Percentiles rank a stretch among this genome's conserved stretches.
Evolutionary conservation across 2,113 vertebrate genomes (phyloP).

Genomic region (Ifrita kowaldi): DNA sequence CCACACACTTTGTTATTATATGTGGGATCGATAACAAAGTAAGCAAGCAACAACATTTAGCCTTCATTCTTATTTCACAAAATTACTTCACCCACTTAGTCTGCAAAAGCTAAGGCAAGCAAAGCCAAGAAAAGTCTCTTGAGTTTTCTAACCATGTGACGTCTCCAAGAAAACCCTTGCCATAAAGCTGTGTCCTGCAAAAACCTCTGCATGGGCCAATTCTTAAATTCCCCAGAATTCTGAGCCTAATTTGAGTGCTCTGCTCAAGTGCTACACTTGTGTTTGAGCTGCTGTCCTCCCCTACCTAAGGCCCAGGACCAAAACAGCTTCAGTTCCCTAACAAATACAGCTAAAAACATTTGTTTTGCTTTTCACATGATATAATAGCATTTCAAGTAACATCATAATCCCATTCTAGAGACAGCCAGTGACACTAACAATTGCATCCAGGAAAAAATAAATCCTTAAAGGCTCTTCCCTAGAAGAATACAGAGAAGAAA

Average conservation of each 20-base stretch:
- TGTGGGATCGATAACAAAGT: background rate
- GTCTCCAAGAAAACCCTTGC: background rate
- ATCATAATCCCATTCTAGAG: background rate
- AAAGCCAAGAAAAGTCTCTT: background rate
- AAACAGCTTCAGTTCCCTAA: background rate
- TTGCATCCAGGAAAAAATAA: background rate
- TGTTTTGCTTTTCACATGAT: background rate
- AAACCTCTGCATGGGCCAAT: background rate
- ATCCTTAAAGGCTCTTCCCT: background rate
- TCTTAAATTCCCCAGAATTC: background rate
- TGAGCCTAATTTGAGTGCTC: background rate
- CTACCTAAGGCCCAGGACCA: background rate
- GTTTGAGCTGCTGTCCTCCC: background rate
- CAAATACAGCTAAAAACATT: background rate
- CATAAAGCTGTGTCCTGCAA: background rate
- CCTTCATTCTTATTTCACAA: background rate
- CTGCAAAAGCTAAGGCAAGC: background rate
- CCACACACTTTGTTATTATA: background rate
- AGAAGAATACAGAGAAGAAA: background rate
- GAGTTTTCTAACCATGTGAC: background rate
- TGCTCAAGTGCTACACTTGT: background rate
- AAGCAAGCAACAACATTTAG: fast-evolving
- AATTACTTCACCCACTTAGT: background rate
- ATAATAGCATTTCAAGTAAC: background rate
- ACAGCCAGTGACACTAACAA: background rate